Percentiles rank a stretch among this genome's conserved stretches.
phyloP scores from a whole-genome alignment of 1,140 invertebrate genomes.

The Macrobrachium nipponense region DNA sequence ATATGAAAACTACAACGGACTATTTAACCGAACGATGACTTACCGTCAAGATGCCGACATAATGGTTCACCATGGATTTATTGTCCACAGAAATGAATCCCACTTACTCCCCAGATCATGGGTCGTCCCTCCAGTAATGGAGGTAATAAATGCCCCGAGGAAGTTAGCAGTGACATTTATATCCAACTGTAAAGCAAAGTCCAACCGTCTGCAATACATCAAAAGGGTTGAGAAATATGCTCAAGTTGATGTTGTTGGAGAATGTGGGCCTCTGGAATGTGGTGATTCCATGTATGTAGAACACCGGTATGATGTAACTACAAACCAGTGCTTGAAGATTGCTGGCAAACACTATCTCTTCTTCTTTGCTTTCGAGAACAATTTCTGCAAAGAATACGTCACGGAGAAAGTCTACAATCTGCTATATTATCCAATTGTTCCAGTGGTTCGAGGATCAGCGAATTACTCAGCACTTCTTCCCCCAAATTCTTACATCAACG shows the following conservation, averaged over 20 bases:
- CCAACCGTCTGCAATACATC: slow-evolving; percentile 69
- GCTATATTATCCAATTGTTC: slow-evolving; percentile 72
- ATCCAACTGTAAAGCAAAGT: slow-evolving; percentile 70
- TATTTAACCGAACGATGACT: too few species aligned
- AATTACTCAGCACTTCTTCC: slow-evolving; percentile 75
- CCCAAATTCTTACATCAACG: slow-evolving; percentile 76
- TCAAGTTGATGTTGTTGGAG: slow-evolving; percentile 72
- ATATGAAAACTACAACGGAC: too few species aligned
- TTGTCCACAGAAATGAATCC: too few species aligned
- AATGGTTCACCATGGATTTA: too few species aligned
- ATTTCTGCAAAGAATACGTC: slow-evolving; percentile 68
- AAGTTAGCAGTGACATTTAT: slow-evolving; percentile 70
- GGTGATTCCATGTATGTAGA: slow-evolving; percentile 1
- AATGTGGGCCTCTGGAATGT: slow-evolving; percentile 66
- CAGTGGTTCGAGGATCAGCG: slow-evolving; percentile 77
- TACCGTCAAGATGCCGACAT: too few species aligned
- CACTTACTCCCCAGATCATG: too few species aligned
- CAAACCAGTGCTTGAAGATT: slow-evolving; percentile 6
- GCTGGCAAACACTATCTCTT: slow-evolving; percentile 68
- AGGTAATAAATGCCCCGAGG: slow-evolving; percentile 22
- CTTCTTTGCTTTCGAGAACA: slow-evolving; percentile 72
- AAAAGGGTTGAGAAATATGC: slow-evolving; percentile 70
- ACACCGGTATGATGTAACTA: slow-evolving; percentile 2
- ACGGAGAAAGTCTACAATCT: slow-evolving; percentile 67
- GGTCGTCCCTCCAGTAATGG: not conserved